phyloP scores from a whole-genome alignment of 2,888 invertebrate genomes.

The Hypena proboscidalis region DNA sequence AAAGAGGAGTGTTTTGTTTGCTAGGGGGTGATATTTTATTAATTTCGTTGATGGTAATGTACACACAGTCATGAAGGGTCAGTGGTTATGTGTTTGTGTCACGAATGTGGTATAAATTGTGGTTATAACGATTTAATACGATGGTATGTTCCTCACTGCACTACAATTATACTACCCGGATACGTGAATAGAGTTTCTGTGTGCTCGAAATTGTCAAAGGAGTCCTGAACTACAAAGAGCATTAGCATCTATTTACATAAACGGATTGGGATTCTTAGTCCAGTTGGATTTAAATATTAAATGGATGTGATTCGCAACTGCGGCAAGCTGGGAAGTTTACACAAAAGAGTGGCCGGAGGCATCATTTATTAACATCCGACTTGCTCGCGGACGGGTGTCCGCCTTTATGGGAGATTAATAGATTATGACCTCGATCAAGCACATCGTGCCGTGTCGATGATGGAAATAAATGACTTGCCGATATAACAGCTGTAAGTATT shows the following conservation, averaged over 20 bases:
- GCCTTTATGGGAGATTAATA: constrained; percentile 63
- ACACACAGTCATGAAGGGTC: neutral
- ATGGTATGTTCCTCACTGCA: neutral
- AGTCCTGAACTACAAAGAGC: constrained; percentile 53
- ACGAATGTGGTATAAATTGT: constrained; percentile 2
- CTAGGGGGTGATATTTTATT: neutral
- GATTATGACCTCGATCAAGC: constrained; percentile 54
- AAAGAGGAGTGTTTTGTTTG: constrained; percentile 3
- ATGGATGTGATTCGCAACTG: constrained; percentile 53
- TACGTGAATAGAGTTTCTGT: neutral
- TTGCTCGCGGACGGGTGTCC: constrained; percentile 42
- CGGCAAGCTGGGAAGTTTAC: constrained; percentile 27
- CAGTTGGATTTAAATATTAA: constrained; percentile 71
- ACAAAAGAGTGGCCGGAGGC: constrained; percentile 48
- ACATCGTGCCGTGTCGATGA: constrained; percentile 39
- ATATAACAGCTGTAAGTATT: constrained; percentile 6
- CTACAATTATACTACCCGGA: too few species aligned
- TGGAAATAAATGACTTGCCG: constrained; percentile 40
- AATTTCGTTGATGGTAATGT: constrained; percentile 7
- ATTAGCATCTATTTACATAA: constrained; percentile 75
- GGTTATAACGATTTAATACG: neutral
- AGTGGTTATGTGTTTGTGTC: neutral
- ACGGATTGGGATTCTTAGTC: constrained; percentile 68
- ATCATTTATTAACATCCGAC: constrained; percentile 61
- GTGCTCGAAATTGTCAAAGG: constrained; percentile 24